phyloP scores from a whole-genome alignment of 2,888 invertebrate genomes.

The Brachyptera putata region DNA sequence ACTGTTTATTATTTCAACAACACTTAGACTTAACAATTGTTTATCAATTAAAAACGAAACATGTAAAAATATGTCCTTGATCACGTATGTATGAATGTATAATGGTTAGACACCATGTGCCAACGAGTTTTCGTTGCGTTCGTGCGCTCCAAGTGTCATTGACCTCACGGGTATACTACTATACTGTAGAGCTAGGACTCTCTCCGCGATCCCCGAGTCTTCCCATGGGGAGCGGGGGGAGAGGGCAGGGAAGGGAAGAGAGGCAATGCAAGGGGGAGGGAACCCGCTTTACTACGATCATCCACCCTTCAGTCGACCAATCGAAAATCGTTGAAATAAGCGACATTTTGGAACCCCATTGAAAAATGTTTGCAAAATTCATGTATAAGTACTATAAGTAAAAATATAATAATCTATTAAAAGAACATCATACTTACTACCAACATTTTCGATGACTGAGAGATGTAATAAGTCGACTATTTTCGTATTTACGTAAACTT shows the following conservation, averaged over 20 bases:
- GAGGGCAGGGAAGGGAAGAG: not conserved
- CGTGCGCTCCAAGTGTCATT: conserved; percentile 26
- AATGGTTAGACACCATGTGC: conserved; percentile 30
- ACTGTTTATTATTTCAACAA: no score
- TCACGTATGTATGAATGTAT: conserved; percentile 27
- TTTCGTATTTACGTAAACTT: no score
- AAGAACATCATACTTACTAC: no score
- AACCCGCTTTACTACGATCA: not conserved
- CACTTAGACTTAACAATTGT: no score
- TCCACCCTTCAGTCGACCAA: conserved; percentile 3
- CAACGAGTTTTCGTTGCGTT: conserved; percentile 28
- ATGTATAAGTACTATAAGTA: no score
- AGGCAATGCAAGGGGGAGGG: not conserved
- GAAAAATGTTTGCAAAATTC: no score
- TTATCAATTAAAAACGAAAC: no score
- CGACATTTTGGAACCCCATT: not conserved
- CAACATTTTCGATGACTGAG: no score
- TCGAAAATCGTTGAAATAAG: not conserved
- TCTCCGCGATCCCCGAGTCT: conserved; percentile 27
- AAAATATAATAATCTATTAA: no score
- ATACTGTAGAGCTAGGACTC: conserved; percentile 15
- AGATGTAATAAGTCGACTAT: no score
- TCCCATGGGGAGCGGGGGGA: conserved; percentile 12
- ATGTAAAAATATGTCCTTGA: conserved; percentile 27
- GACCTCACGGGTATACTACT: conserved; percentile 24